These are phyloP conservation scores for Ictidomys tridecemlineatus DNA, from an alignment of 2,113 vertebrate genomes.

Conservation along the genomic window DNA sequence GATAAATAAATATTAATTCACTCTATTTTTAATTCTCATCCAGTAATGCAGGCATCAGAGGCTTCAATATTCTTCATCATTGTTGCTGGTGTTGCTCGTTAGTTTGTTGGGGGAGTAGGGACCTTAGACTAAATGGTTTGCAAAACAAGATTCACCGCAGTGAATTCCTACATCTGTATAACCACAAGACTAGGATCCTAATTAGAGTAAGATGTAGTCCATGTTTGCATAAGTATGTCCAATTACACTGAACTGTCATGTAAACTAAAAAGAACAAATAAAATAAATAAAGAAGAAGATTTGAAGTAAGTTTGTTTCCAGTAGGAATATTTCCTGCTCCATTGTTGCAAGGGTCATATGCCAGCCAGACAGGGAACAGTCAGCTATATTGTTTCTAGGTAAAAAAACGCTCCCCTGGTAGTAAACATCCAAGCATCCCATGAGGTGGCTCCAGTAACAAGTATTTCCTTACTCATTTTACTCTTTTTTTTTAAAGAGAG, in stretches of 20 bases:
- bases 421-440: conserved; percentile 24
- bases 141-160: background rate
- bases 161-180: too few species aligned
- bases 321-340: background rate
- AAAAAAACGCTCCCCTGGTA: conserved; percentile 76
- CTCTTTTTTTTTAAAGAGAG: too few species aligned
- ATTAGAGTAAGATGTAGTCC: too few species aligned
- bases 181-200: too few species aligned
- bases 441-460: conserved; percentile 38
- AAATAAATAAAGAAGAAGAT: background rate
- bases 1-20: background rate
- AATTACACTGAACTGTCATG: too few species aligned
- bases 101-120: background rate
- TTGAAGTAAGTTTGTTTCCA: background rate
- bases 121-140: background rate
- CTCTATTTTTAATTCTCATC: background rate
- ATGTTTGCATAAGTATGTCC: background rate
- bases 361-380: background rate
- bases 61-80: accelerated
- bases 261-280: too few species aligned
- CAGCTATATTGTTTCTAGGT: conserved; percentile 77
- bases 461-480: conserved; percentile 32
- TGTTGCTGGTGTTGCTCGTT: background rate
- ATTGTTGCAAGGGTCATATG: conserved; percentile 75
- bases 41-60: background rate